Evolutionary conservation across 2,888 invertebrate species (phyloP).

Genomic region (Caenorhabditis imperialis): DNA sequence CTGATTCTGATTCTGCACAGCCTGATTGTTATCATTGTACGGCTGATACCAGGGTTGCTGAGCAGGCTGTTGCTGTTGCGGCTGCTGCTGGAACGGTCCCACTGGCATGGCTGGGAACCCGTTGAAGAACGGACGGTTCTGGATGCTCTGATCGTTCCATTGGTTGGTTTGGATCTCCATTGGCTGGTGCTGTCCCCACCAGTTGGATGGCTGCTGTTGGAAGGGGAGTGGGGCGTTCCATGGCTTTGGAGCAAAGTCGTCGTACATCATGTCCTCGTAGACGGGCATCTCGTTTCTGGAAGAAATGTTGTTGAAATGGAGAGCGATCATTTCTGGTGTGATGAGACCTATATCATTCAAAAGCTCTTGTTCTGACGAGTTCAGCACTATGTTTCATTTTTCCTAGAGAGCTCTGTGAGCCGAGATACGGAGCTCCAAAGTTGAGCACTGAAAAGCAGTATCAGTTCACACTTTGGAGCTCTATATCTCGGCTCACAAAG

Average conservation of each 20-base stretch:
- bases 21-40: constrained; percentile 16
- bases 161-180: constrained; percentile 45
- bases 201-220: constrained; percentile 23
- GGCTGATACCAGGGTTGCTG: constrained; percentile 47
- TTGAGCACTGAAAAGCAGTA: no score
- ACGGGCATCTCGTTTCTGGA: neutral
- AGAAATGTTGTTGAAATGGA: neutral
- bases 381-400: no score
- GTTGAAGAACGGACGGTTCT: neutral
- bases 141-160: constrained; percentile 27
- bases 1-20: constrained; percentile 1
- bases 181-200: constrained; percentile 24
- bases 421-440: no score
- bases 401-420: no score
- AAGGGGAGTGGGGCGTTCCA: constrained; percentile 30
- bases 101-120: constrained; percentile 25
- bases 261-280: constrained; percentile 1
- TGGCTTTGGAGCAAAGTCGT: neutral
- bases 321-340: no score
- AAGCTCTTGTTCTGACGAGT: no score
- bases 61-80: constrained; percentile 22
- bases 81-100: constrained; percentile 20
- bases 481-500: no score
- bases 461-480: no score
- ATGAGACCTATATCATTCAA: no score